Base-by-base conservation (phyloP, 2,888 invertebrate species). In the Rhagonycha fulva region DNA sequence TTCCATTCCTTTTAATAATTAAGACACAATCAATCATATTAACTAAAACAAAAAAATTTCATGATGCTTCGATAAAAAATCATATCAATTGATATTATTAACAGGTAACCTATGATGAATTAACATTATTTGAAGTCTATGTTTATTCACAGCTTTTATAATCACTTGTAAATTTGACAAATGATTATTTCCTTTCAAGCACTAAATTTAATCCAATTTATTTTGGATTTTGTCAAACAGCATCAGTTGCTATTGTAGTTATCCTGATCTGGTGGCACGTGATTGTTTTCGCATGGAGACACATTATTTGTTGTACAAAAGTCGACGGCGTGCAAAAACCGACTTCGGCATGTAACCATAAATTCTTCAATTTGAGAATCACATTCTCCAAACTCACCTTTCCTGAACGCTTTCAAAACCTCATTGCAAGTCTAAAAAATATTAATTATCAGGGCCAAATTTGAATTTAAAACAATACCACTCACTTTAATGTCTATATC, bases 321-420 rank as follows among this genome's bases (percentile, higher is more conserved):
- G 72, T 94, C 93, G 80, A 93, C 91, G 77, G 97, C 95, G 88
- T 94, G 93, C 28, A 95, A 95, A 89, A 95, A 97, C 83, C 90
- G 91, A 82, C 89, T 88, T 85, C 93, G 92, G 88, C 97, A 96
- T 84, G 91, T 91, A 76, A 89, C 88, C 83, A 93, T 91, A 88
- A 94, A 97, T 70, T 91, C 91, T 83, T 92, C 93, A 82, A 91
- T 91, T 81, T 91, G 91, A 60, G 90, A 87, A 78, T 94, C 93
- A 87, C 93, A 93, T 24, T 90, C 88, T 0, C 97, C 97, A 86
- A 98, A 95, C 82, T 94, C 94, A 71, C 96, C 96, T 81, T 91
- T 92, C 81, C 91, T 91, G 84, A 98, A 90, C 80, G 94, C 92
- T 81, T 94, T 93, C 82, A 96, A 89, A 76, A 96, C 93, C 82